Base-by-base conservation (phyloP, 2,113 vertebrate genomes). In the Lepisosteus oculatus region DNA sequence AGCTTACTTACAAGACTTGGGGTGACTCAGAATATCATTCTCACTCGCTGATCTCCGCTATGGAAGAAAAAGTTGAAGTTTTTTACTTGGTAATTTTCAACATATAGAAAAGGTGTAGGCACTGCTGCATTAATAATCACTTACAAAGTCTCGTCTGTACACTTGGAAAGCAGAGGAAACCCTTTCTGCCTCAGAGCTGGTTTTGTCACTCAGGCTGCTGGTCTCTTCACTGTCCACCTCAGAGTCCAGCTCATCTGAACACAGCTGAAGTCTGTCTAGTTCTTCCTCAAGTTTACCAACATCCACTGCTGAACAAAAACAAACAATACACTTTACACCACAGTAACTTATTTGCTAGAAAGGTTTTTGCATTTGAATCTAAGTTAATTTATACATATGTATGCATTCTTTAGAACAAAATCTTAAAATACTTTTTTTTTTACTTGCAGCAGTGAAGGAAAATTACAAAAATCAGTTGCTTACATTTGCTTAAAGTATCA, bases 1-100 rank as follows among this genome's bases (percentile, higher is more conserved):
- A 6, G 42, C 3, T 3, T n/a, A 76, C 90, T 89, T 80, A 91
- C 91, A 92, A 72, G 90, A 91, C 72, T 91, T 92, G 11, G 85
- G 83, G 74, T 82, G 88, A 41, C 83, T 79, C 9, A 78, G 63
- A 17, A 86, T 44, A 61, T 86, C 85, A 0, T 8, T 68, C 3
- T 88, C 85, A 6, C 81, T 86, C 3, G 3, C 75, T n/a, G 78
- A 65, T 54, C 65, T 83, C 64, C 64, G 80, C 91, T 92, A 83
- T 62, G 3, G 0, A 12, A 65, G 17, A 8, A 12, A 12, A 12
- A 29, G 29, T 42, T 3, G 17, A 65, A n/a, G 13, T 61, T 61
- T 61, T 9, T 6, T 14, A 11, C 14, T 4, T 14, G 17, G 59
- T 5, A 6, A 11, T 61, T 14, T 15, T 13, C 59, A n/a, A n/a